Percentiles rank a stretch among this genome's conserved stretches.
Evolutionary conservation across 2,888 invertebrate species (phyloP).

Genomic region (Chymomyza caudatula): DNA sequence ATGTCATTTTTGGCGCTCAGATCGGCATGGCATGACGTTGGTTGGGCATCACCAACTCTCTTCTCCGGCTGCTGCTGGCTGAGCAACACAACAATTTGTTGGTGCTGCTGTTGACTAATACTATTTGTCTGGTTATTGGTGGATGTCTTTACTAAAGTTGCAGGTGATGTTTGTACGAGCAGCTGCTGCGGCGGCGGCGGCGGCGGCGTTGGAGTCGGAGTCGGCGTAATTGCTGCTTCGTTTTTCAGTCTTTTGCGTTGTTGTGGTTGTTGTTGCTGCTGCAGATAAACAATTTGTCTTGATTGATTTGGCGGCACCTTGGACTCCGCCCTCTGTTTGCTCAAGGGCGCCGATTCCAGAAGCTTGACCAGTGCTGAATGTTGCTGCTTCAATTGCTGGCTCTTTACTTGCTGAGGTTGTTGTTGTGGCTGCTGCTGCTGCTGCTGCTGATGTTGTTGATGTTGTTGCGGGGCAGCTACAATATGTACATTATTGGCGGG

Average conservation of each 20-base stretch:
- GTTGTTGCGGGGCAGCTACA: conserved; percentile 40
- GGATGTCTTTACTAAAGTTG: conserved; percentile 71
- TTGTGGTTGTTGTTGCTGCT: conserved; percentile 49
- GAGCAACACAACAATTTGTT: conserved; percentile 55
- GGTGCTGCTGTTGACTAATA: conserved; percentile 69
- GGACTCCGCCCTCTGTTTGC: conserved; percentile 41
- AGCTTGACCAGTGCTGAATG: conserved; percentile 83
- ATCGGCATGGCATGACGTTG: conserved; percentile 56
- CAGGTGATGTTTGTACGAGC: conserved; percentile 60
- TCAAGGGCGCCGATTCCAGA: conserved; percentile 80
- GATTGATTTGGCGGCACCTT: conserved; percentile 8
- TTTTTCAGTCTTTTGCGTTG: conserved; percentile 77
- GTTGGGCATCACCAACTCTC: conserved; percentile 19
- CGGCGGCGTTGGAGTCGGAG: conserved; percentile 18
- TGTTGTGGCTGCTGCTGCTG: conserved; percentile 50
- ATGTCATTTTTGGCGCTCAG: conserved; percentile 64
- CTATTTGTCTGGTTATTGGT: conserved; percentile 64
- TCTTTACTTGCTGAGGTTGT: conserved; percentile 62
- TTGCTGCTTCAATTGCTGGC: conserved; percentile 80
- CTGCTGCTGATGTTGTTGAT: conserved; percentile 47
- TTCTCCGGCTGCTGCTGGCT: conserved; percentile 31
- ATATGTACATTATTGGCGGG: conserved; percentile 48
- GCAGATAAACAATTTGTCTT: conserved; percentile 41
- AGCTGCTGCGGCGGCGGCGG: conserved; percentile 22
- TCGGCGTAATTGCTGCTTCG: conserved; percentile 47